Evolutionary conservation across 2,888 invertebrate species (phyloP).

Genomic region (Alentia gelatinosa): DNA sequence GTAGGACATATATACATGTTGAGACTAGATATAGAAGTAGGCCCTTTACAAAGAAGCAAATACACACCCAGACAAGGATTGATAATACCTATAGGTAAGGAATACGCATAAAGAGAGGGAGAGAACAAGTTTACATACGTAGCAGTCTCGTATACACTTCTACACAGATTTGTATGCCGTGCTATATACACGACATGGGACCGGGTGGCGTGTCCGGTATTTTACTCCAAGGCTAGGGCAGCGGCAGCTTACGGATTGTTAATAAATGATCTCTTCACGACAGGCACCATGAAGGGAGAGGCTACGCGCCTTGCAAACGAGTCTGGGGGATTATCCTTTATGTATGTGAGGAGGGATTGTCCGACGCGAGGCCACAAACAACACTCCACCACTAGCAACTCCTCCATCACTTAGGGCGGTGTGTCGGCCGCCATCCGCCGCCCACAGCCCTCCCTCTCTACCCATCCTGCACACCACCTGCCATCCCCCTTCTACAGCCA

Average conservation of each 20-base stretch:
- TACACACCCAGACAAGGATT: too few relatives aligned
- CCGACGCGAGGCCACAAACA: not conserved
- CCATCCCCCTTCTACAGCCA: not conserved
- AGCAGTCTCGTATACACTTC: too few relatives aligned
- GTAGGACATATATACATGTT: too few relatives aligned
- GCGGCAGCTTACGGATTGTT: not conserved
- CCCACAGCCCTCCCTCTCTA: not conserved
- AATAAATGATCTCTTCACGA: not conserved
- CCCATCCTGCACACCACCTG: not conserved
- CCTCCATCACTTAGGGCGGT: not conserved
- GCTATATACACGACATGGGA: not conserved
- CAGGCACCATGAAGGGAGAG: not conserved
- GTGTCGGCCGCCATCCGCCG: not conserved
- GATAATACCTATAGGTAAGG: too few relatives aligned
- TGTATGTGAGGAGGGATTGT: not conserved
- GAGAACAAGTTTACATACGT: too few relatives aligned
- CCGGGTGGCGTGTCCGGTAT: not conserved
- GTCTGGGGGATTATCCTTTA: not conserved
- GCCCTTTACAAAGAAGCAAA: too few relatives aligned
- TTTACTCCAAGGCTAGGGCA: not conserved
- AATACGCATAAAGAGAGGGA: too few relatives aligned
- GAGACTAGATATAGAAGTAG: too few relatives aligned
- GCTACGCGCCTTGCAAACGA: not conserved
- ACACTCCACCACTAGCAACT: not conserved
- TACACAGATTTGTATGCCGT: not conserved